phyloP scores from a whole-genome alignment of 2,797 vertebrate genomes.

The Lithobates sylvaticus region DNA sequence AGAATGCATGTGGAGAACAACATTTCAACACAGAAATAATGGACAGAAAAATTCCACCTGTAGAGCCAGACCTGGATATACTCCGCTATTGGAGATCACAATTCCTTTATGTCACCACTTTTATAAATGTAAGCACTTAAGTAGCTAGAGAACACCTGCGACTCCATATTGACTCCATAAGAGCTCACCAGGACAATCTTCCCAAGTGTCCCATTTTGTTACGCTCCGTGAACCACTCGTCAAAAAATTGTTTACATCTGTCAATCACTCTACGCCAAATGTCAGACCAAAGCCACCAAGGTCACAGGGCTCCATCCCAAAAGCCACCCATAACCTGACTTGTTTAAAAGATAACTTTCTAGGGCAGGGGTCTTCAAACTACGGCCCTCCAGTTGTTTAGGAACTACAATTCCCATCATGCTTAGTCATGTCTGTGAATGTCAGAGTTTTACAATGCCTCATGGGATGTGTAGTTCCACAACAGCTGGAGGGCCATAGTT shows the following conservation, averaged over 20 bases:
- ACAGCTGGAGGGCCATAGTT: too few relatives aligned
- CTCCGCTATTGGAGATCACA: background rate
- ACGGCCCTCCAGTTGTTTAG: too few relatives aligned
- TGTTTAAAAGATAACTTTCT: too few relatives aligned
- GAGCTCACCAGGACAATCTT: background rate
- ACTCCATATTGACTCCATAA: conserved; percentile 5
- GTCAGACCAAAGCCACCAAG: background rate
- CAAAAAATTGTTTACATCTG: conserved; percentile 16
- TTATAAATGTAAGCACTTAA: background rate
- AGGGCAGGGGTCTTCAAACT: too few relatives aligned
- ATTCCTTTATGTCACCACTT: conserved; percentile 10
- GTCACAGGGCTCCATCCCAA: background rate
- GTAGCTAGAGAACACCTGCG: background rate
- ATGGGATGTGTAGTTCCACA: too few relatives aligned
- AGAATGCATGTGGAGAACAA: conserved; percentile 27
- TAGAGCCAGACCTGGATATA: background rate
- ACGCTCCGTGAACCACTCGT: background rate
- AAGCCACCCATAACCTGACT: too few relatives aligned
- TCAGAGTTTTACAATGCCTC: too few relatives aligned
- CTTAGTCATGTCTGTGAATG: too few relatives aligned
- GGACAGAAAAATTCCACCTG: conserved; percentile 35
- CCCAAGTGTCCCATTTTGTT: background rate
- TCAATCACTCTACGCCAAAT: background rate
- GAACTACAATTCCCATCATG: too few relatives aligned
- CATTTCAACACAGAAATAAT: conserved; percentile 36